Percentiles rank a stretch among this genome's conserved stretches.
These are phyloP conservation scores for Urophycis tenuis DNA, from an alignment of 2,797 vertebrate genomes.

Conservation along the genomic window DNA sequence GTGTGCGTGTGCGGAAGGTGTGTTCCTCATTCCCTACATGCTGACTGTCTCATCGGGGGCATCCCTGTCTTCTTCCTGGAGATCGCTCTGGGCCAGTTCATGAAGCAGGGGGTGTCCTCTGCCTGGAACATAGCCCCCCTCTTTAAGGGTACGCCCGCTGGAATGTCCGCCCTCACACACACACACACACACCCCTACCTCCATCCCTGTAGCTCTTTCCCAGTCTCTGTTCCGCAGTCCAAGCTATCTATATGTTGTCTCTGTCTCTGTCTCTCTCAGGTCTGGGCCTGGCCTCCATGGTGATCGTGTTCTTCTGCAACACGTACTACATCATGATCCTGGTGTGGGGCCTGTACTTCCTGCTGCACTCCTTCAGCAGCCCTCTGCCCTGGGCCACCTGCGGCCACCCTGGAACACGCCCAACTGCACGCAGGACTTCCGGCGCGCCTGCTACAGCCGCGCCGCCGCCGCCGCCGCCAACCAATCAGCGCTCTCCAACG, in stretches of 20 bases:
- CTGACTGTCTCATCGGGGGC: conserved; percentile 85
- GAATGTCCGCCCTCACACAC: background rate
- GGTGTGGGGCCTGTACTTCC: conserved; percentile 80
- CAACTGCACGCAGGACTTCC: conserved; percentile 78
- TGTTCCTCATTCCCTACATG: conserved; percentile 87
- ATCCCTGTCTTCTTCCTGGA: conserved; percentile 91
- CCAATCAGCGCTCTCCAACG: conserved; percentile 2
- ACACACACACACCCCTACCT: background rate
- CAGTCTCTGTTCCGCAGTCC: too few relatives aligned
- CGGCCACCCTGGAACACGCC: conserved; percentile 76
- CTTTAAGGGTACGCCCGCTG: conserved; percentile 78
- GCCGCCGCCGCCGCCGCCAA: conserved; percentile 16
- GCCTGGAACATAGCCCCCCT: conserved; percentile 90
- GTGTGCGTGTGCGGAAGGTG: conserved; percentile 65
- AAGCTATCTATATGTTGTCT: too few relatives aligned
- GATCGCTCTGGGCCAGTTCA: conserved; percentile 88
- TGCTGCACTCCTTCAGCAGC: conserved; percentile 77
- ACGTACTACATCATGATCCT: conserved; percentile 84
- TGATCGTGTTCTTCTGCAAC: conserved; percentile 85
- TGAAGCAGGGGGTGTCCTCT: conserved; percentile 85
- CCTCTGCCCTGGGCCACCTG: conserved; percentile 79
- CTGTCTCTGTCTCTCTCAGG: conserved; percentile 48
- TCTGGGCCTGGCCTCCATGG: conserved; percentile 79
- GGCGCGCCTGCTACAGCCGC: conserved; percentile 66
- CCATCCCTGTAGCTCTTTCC: too few relatives aligned